Evolutionary conservation across 2,797 vertebrate species (phyloP), one percentile per base, ranked within the genome.

Genomic region (Chaenodraco wilsoni): DNA sequence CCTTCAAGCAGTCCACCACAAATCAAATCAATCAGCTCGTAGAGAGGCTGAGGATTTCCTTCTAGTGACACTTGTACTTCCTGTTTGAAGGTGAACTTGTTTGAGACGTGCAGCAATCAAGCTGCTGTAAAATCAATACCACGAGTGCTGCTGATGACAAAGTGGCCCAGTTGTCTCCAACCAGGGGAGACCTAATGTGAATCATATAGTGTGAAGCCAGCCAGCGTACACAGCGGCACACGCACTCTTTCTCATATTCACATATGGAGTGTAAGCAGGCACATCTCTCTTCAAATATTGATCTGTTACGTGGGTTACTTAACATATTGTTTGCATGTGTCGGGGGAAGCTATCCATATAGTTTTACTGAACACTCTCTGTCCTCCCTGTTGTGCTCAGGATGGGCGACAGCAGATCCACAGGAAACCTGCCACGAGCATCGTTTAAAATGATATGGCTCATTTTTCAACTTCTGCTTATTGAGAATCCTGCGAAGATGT

Each of bases 91-190:
- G 74, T 79, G 65, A 84, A 74, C 31, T 7, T 68, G 57, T 60
- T 69, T 52, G 31, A 76, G 52, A 76, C 55, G 40, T 33, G 67
- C 16, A 63, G 79, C 74, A 78, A 70, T 49, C 68, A 69, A 59
- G 73, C 71, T 27, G 57, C 57, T 72, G 58, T 66, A 45, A 78
- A 82, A 79, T 85, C 78, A 81, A 69, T 78, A 61, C 15, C 17
- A 7, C 3, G 7, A 73, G 65, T 16, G 54, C 63, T 66, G 27
- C 64, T 65, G 69, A 72, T 78, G 64, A 60, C 14, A 0, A 68
- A 74, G 58, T 43, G 57, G 57, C 44, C 59, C 58, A 31, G 48
- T 49, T 40, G 37, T 63, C 44, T 69, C 56, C 57, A 69, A n/a
- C 16, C 51, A 17, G 43, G 58, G 27, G 19, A 50, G 31, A 58